Evolutionary conservation across 2,888 invertebrate species (phyloP).

Genomic region (Aphidoletes aphidimyza): DNA sequence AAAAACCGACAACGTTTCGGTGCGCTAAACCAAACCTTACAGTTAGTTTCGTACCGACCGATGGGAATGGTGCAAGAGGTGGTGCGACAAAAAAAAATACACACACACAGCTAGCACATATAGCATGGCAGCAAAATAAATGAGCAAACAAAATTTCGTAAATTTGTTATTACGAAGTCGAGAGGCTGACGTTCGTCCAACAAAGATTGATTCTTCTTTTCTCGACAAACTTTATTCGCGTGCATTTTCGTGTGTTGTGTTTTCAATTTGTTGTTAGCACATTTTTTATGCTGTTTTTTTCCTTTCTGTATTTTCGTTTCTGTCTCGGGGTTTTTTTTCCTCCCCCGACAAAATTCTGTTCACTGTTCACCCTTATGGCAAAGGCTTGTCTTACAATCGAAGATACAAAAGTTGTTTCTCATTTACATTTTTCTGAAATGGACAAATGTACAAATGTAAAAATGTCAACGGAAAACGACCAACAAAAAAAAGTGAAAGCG

Average conservation of each 20-base stretch:
- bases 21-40: too few species aligned
- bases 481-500: too few species aligned
- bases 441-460: not conserved
- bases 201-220: slow-evolving; percentile 21
- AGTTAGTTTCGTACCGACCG: not conserved
- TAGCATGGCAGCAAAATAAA: not conserved
- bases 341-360: not conserved
- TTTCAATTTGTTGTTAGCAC: slow-evolving; percentile 40
- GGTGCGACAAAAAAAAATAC: not conserved
- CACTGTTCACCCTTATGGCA: not conserved
- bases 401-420: not conserved
- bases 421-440: slow-evolving; percentile 33
- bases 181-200: not conserved
- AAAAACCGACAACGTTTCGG: too few species aligned
- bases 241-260: not conserved
- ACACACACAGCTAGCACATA: not conserved
- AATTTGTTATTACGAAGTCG: not conserved
- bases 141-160: not conserved
- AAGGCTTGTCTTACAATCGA: not conserved
- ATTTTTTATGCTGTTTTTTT: not conserved
- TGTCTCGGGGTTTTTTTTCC: not conserved
- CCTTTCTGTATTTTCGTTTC: not conserved
- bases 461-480: not conserved
- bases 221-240: not conserved
- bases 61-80: not conserved